Conservation (phyloP, 2,113 vertebrate genomes). For the Catharus fuscescens region DNA sequence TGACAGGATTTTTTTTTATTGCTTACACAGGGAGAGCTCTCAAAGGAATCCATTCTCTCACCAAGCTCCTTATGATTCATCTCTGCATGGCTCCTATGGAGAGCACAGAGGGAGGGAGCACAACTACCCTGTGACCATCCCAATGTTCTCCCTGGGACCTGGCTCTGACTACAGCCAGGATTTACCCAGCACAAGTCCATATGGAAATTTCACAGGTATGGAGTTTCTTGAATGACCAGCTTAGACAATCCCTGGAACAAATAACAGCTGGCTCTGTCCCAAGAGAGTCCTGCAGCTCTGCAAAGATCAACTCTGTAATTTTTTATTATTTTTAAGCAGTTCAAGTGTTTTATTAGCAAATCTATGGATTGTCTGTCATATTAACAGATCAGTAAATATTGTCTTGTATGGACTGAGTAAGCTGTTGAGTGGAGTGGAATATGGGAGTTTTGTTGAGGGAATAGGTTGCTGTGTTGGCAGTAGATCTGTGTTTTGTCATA, state of each 20-base stretch:
- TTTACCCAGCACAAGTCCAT: background rate
- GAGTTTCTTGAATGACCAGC: background rate
- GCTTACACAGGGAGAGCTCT: background rate
- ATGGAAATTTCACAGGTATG: constrained; percentile 57
- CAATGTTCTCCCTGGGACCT: constrained; percentile 29
- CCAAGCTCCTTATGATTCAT: background rate
- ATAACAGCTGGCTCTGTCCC: background rate
- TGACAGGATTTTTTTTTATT: background rate
- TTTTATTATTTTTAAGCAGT: background rate
- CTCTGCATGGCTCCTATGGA: background rate
- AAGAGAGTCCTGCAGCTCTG: background rate
- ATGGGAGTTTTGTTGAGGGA: background rate
- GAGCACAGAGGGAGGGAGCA: background rate
- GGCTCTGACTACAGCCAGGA: background rate
- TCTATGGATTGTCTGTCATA: background rate
- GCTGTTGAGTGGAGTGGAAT: background rate
- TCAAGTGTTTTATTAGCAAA: background rate
- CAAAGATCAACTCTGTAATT: background rate
- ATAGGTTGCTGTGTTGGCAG: background rate
- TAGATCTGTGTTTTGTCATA: background rate
- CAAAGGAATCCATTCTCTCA: background rate
- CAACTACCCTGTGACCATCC: constrained; percentile 19
- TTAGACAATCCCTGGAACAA: background rate
- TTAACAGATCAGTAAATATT: background rate
- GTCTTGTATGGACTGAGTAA: background rate